Conservation (phyloP, 2,797 vertebrate species). For the Epinephelus coioides region DNA sequence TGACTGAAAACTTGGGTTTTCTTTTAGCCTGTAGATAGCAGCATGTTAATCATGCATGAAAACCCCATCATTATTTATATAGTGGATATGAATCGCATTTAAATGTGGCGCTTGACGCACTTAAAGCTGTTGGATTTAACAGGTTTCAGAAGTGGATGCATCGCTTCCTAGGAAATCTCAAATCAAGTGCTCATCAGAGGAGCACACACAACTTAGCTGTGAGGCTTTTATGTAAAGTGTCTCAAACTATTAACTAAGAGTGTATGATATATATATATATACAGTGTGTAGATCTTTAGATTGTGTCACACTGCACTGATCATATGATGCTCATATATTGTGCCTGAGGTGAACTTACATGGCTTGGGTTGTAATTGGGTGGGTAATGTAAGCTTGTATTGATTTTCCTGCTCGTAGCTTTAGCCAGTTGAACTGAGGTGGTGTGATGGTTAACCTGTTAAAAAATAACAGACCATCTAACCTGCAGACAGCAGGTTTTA, state of each 20-base stretch:
- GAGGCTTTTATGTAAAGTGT: too few species aligned
- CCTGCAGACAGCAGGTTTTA: neutral
- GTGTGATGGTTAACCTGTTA: neutral
- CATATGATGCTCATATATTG: too few species aligned
- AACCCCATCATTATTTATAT: neutral
- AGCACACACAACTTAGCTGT: too few species aligned
- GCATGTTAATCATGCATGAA: neutral
- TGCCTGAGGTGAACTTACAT: slow-evolving; percentile 5
- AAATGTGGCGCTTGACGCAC: neutral
- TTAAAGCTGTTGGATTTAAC: slow-evolving; percentile 31
- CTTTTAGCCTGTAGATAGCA: neutral
- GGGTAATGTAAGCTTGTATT: slow-evolving; percentile 9
- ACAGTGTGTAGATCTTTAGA: too few species aligned
- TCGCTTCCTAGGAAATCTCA: neutral
- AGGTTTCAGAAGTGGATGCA: neutral
- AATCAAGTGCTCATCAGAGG: too few species aligned
- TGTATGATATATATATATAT: too few species aligned
- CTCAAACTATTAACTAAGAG: too few species aligned
- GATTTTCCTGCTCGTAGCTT: neutral
- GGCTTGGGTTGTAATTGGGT: neutral
- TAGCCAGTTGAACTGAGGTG: neutral
- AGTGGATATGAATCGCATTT: neutral
- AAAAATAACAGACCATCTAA: neutral
- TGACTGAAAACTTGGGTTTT: too few species aligned
- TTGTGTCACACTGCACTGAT: too few species aligned